Evolutionary conservation across 2,888 invertebrate species (phyloP), one percentile per base, ranked within the genome.

Genomic region (Isoperla grammatica): DNA sequence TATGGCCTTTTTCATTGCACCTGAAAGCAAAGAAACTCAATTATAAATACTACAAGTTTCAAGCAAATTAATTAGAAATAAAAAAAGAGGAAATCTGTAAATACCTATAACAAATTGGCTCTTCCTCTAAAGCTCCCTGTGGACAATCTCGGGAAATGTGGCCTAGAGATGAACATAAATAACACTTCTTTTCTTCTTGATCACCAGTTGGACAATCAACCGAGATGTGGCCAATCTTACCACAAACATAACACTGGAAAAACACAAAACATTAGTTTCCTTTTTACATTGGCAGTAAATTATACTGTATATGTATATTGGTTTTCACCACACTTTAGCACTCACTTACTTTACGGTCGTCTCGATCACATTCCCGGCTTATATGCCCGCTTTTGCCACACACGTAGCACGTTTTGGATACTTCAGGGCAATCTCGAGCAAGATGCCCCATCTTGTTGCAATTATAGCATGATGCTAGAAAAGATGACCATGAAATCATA

Each of bases 71-170:
- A n/a, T n/a, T n/a, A n/a, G n/a, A n/a, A n/a, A n/a, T n/a, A n/a
- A n/a, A n/a, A n/a, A n/a, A n/a, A n/a, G n/a, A n/a, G n/a, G n/a
- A n/a, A n/a, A n/a, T n/a, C n/a, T n/a, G n/a, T n/a, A n/a, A n/a
- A 29, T 29, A 29, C 29, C 29, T 29, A 8, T 29, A 29, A 29
- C 29, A 29, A 29, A 29, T 8, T 4, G 29, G 29, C 29, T 29
- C 29, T 8, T 29, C 29, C 29, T 29, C 29, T 29, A 29, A 29
- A 29, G 5, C 29, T 6, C 29, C 29, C 79, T 91, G 90, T 72
- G 88, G 86, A 78, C 94, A 94, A 78, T 94, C 91, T 74, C 91
- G 90, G 70, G 93, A 93, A 80, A 93, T 92, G 78, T 94, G 94
- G 63, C 94, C 95, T 72, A 90, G 87, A 70, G 91, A 90, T 78